These are phyloP conservation scores for Melanotaenia trifasciata DNA, from an alignment of 2,797 vertebrate species.

Conservation along the genomic window DNA sequence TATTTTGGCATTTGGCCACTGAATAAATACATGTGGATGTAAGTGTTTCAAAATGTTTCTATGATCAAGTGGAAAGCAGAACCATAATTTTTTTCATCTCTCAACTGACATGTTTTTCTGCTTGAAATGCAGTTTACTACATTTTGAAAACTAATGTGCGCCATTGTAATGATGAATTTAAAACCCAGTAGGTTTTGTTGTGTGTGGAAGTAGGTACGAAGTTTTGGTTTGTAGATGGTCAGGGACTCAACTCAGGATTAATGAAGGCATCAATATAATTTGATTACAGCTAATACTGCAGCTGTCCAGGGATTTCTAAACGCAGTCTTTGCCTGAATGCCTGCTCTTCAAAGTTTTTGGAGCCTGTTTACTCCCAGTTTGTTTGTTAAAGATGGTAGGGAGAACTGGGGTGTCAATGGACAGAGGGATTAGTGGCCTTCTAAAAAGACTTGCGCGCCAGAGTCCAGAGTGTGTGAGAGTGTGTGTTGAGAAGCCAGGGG, in stretches of 20 bases:
- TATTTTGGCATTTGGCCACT: background rate
- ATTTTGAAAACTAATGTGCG: background rate
- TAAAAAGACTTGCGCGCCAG: conserved; percentile 66
- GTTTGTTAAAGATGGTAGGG: conserved; percentile 27
- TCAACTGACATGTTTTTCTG: background rate
- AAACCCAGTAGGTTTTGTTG: too few species aligned
- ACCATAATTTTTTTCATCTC: too few species aligned
- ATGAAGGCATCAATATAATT: conserved; percentile 18
- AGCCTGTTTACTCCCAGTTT: conserved; percentile 33
- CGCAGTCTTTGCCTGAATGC: conserved; percentile 3
- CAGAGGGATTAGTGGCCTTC: conserved; percentile 66
- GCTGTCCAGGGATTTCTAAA: background rate
- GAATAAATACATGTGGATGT: background rate
- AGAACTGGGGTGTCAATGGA: conserved; percentile 52
- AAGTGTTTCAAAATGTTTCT: background rate
- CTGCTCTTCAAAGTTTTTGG: conserved; percentile 15
- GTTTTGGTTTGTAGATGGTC: conserved; percentile 4
- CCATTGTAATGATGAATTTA: background rate
- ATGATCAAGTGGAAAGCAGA: too few species aligned
- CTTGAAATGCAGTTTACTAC: background rate
- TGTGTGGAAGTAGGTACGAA: background rate
- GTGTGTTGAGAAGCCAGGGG: conserved; percentile 45
- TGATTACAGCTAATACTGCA: conserved; percentile 15
- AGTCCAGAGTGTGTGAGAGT: conserved; percentile 41
- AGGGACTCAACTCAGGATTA: conserved; percentile 28